These are phyloP conservation scores for Deroplatys truncata DNA, from an alignment of 2,888 invertebrate genomes.

Conservation along the genomic window DNA sequence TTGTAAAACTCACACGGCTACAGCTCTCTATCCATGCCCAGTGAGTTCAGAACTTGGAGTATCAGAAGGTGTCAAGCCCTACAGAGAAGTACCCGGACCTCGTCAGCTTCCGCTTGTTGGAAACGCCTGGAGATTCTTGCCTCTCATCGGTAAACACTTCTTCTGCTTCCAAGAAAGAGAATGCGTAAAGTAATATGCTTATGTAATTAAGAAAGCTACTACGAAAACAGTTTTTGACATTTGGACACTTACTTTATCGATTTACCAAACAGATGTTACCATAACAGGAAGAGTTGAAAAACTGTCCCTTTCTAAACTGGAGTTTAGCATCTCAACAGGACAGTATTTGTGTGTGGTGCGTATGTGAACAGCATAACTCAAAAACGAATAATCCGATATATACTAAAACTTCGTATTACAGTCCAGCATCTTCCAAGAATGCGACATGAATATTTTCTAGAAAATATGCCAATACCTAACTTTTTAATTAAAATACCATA, in stretches of 20 bases:
- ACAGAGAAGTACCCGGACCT: constrained; percentile 69
- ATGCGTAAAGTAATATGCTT: neutral
- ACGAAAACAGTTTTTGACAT: neutral
- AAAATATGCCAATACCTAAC: too few species aligned
- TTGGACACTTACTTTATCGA: neutral
- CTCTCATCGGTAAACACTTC: constrained; percentile 52
- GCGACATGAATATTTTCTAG: too few species aligned
- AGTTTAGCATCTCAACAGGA: too few species aligned
- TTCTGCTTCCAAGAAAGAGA: neutral
- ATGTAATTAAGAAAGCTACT: neutral
- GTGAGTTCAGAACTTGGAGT: neutral
- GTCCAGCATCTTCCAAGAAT: too few species aligned
- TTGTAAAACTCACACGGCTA: neutral
- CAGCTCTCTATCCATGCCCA: neutral
- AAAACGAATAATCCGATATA: too few species aligned
- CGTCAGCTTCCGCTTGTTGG: constrained; percentile 68
- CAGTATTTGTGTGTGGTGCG: too few species aligned
- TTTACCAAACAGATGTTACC: too few species aligned
- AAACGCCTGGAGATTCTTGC: constrained; percentile 77
- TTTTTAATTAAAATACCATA: too few species aligned
- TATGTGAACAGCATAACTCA: too few species aligned
- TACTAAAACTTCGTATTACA: too few species aligned
- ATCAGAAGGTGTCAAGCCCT: constrained; percentile 44
- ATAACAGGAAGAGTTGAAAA: too few species aligned
- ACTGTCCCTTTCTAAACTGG: too few species aligned